A percentile compares a stretch with the other conserved stretches of the same genome.
phyloP scores from a whole-genome alignment of 2,797 vertebrate species.

The Muscicapa comitata region DNA sequence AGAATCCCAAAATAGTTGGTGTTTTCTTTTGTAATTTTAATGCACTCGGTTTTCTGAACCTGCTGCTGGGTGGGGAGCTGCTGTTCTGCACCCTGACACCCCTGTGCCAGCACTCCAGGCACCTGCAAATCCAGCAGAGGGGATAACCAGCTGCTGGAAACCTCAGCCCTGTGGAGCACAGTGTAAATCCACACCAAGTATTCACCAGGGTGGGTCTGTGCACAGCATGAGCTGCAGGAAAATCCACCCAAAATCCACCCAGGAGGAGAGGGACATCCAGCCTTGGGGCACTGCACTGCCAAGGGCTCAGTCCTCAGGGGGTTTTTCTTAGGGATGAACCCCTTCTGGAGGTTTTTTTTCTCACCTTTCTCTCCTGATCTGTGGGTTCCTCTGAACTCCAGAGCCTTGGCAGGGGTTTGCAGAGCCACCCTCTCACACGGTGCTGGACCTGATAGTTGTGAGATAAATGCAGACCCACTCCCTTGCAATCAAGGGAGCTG shows the following conservation, averaged over 20 bases:
- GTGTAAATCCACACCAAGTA: background rate
- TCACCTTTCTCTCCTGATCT: background rate
- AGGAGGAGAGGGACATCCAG: background rate
- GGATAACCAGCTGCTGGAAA: background rate
- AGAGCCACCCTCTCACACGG: background rate
- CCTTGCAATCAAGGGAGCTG: background rate
- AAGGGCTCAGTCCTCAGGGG: background rate
- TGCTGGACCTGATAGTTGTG: background rate
- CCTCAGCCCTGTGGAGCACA: background rate
- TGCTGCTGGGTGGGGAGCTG: background rate
- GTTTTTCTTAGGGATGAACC: background rate
- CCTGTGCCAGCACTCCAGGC: background rate
- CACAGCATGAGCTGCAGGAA: background rate
- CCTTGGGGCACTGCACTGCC: background rate
- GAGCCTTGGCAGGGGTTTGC: background rate
- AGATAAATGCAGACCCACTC: background rate
- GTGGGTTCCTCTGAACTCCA: background rate
- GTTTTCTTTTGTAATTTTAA: background rate
- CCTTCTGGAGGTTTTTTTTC: background rate
- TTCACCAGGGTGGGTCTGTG: background rate
- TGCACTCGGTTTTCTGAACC: background rate
- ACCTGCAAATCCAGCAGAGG: background rate
- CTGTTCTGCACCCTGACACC: background rate
- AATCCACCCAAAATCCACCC: rapidly evolving
- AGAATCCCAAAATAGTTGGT: conserved; percentile 20